These are phyloP conservation scores for Drosophila littoralis DNA, from an alignment of 1,140 invertebrate species.

Conservation along the genomic window DNA sequence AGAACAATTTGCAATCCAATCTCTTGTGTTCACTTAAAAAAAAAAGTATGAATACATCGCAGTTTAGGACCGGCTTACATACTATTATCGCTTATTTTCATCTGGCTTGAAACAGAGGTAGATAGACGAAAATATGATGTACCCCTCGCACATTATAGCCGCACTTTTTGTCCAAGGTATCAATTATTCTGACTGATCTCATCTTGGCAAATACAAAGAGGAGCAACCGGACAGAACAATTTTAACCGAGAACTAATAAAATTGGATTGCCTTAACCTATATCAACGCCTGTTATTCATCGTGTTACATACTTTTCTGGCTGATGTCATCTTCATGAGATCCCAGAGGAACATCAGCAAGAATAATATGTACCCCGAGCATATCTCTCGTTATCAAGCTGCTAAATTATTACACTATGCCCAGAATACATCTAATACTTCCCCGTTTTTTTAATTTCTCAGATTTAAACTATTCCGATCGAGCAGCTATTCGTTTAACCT, in stretches of 20 bases:
- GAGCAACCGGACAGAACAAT: background rate
- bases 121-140: too few relatives aligned
- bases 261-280: background rate
- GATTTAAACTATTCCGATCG: too few relatives aligned
- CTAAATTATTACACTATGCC: too few relatives aligned
- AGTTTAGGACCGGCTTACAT: too few relatives aligned
- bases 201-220: background rate
- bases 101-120: too few relatives aligned
- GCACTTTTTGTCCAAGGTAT: background rate
- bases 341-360: conserved; percentile 1
- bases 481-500: too few relatives aligned
- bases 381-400: too few relatives aligned
- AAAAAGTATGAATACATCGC: background rate
- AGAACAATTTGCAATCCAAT: conserved; percentile 10
- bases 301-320: conserved; percentile 10
- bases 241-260: background rate
- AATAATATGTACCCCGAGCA: background rate
- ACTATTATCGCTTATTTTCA: too few relatives aligned
- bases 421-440: too few relatives aligned
- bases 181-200: background rate
- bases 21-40: background rate
- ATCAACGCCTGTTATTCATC: background rate
- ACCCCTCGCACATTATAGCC: too few relatives aligned
- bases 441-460: too few relatives aligned
- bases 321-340: conserved; percentile 4